Base-by-base conservation (phyloP, 2,888 invertebrate genomes). In the Pyrgus malvae region DNA sequence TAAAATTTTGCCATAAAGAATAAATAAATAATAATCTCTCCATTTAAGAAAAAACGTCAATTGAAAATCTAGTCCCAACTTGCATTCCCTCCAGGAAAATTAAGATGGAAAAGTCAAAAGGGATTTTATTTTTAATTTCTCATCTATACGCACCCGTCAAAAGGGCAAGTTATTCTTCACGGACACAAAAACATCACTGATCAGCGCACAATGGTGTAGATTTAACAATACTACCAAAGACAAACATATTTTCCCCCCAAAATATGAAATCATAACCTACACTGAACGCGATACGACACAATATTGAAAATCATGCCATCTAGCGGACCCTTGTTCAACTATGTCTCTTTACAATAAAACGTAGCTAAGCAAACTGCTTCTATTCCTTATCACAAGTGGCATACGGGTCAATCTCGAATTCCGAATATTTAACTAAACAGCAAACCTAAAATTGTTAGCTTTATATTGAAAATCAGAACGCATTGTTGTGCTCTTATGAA, bases 151-250 rank as follows among this genome's bases (percentile, higher is more conserved):
- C 45, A 14, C n/a, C 57, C 17, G 55, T 59, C 53, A 48, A 62
- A 67, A 73, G 74, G 67, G 67, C 74, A 74, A 75, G 63, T 60
- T 74, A 78, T 71, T 61, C 53, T 62, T 72, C 70, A 68, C 57
- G 56, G 8, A 56, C 60, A 73, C 70, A 71, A 71, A 65, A 42
- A 53, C 21, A 40, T 50, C 57, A 57, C 65, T 68, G 65, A 76
- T 71, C 65, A 67, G 48, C 49, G 38, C 4, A 74, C 69, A 73
- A 70, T 61, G 49, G 40, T 27, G 4, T 29, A 38, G 46, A 40
- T 56, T 48, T 27, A 25, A 53, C 38, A 45, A 41, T 44, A 56
- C 61, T 59, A 60, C 33, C 21, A 51, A 12, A 45, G 14, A 25
- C 23, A 31, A 29, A 50, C 29, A 21, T 11, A 25, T 19, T 12